Conservation (phyloP, 2,797 vertebrate genomes). For the Erethizon dorsatum region DNA sequence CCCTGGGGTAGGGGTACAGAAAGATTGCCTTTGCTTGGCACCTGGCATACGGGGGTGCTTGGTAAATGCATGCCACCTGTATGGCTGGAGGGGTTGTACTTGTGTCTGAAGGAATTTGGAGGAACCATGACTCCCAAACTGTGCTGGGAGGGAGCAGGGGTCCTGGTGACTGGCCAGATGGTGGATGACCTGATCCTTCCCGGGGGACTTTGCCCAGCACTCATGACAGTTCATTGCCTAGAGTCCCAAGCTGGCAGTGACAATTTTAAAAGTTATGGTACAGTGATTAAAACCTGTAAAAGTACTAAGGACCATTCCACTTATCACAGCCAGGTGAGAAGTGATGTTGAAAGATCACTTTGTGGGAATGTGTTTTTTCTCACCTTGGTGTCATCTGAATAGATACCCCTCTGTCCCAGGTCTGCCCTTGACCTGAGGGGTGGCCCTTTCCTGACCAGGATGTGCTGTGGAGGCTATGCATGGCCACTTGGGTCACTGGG, state of each 20-base stretch:
- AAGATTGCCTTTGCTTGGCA: background rate
- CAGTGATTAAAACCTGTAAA: too few relatives aligned
- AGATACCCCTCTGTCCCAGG: too few relatives aligned
- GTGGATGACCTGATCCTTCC: background rate
- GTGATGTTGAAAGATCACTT: background rate
- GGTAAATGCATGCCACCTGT: background rate
- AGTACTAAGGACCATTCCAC: too few relatives aligned
- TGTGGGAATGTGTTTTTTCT: background rate
- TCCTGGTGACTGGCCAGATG: background rate
- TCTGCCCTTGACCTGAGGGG: accelerated
- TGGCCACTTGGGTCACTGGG: background rate
- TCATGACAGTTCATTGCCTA: background rate
- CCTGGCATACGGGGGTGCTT: background rate
- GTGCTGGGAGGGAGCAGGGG: too few relatives aligned
- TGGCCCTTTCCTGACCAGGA: background rate
- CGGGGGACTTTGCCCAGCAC: background rate
- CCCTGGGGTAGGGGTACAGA: background rate
- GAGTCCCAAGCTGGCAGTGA: background rate
- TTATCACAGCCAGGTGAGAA: background rate
- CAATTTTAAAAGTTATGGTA: background rate
- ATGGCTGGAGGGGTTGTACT: accelerated
- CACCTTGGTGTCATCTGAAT: background rate
- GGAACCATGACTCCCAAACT: too few relatives aligned
- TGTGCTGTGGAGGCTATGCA: background rate
- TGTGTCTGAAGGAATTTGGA: background rate